These are phyloP conservation scores for Zaprionus inermis DNA, from an alignment of 1,140 invertebrate species.

Conservation along the genomic window DNA sequence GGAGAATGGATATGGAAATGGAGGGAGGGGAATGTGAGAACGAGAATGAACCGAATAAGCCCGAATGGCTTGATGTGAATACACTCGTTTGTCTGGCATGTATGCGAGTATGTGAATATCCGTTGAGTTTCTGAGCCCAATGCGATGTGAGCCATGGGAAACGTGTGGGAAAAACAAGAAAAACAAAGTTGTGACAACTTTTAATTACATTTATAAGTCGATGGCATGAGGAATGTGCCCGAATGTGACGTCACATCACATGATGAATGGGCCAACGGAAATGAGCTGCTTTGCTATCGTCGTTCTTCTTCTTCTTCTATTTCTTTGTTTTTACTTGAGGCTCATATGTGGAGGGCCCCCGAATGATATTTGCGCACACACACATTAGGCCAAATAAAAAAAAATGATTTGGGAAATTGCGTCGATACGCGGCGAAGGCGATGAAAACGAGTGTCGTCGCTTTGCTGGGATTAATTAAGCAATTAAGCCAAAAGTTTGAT, in stretches of 20 bases:
- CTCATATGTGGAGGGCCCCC: background rate
- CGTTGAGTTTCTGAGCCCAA: slow-evolving; percentile 31
- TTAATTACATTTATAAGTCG: slow-evolving; percentile 66
- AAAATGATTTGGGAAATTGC: slow-evolving; percentile 18
- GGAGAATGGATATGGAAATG: slow-evolving; percentile 26
- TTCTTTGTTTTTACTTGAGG: background rate
- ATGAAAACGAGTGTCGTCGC: slow-evolving; percentile 26
- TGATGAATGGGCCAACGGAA: slow-evolving; percentile 63
- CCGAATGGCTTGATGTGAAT: slow-evolving; percentile 8
- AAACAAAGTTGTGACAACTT: slow-evolving; percentile 65
- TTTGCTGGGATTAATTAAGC: slow-evolving; percentile 58
- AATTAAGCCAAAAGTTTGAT: slow-evolving; percentile 73
- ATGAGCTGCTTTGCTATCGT: slow-evolving; percentile 48
- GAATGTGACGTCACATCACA: slow-evolving; percentile 48
- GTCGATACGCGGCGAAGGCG: slow-evolving; percentile 4
- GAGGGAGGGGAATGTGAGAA: background rate
- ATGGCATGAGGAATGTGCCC: slow-evolving; percentile 13
- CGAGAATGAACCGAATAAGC: slow-evolving; percentile 1
- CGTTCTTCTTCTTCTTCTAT: slow-evolving; percentile 4
- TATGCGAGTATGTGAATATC: slow-evolving; percentile 35
- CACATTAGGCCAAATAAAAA: slow-evolving; percentile 16
- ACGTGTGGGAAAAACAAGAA: background rate
- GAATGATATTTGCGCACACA: slow-evolving; percentile 32
- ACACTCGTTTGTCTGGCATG: slow-evolving; percentile 1
- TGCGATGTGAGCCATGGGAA: slow-evolving; percentile 42